phyloP scores from a whole-genome alignment of 2,888 invertebrate species.

The Galerucella nymphaeae region DNA sequence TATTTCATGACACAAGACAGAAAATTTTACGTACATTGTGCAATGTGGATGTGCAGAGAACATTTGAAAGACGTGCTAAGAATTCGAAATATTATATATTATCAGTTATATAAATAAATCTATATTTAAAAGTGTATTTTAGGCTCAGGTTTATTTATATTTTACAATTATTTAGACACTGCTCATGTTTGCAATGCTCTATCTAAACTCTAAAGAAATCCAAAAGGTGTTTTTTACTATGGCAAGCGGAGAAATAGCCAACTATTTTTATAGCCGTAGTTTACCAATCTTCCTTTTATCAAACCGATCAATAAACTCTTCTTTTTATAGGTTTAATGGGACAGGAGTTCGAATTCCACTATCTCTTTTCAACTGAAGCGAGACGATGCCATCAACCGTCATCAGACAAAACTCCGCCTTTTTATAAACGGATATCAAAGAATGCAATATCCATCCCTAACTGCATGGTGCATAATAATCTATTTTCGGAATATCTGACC shows the following conservation, averaged over 20 bases:
- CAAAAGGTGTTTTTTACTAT: constrained; percentile 30
- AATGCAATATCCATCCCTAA: constrained; percentile 58
- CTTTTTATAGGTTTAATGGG: constrained; percentile 58
- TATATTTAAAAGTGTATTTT: neutral
- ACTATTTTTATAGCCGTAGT: constrained; percentile 55
- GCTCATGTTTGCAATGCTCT: neutral
- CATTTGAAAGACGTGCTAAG: too few species aligned
- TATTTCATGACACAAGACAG: too few species aligned
- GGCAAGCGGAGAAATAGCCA: constrained; percentile 48
- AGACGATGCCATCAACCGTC: constrained; percentile 55
- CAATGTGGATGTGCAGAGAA: too few species aligned
- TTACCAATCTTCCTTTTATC: constrained; percentile 57
- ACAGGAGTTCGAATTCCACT: constrained; percentile 39
- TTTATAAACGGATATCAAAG: constrained; percentile 58
- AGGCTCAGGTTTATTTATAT: too few species aligned
- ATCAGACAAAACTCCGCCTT: constrained; percentile 61
- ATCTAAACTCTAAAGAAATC: constrained; percentile 24
- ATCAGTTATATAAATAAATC: too few species aligned
- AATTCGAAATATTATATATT: too few species aligned
- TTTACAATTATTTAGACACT: constrained; percentile 16
- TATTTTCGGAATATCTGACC: constrained; percentile 56
- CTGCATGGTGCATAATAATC: constrained; percentile 55
- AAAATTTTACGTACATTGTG: too few species aligned
- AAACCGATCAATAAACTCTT: constrained; percentile 56
- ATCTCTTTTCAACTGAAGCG: constrained; percentile 48